These are phyloP conservation scores for Meteorus cinctellus DNA, from an alignment of 2,888 invertebrate genomes.

Conservation along the genomic window DNA sequence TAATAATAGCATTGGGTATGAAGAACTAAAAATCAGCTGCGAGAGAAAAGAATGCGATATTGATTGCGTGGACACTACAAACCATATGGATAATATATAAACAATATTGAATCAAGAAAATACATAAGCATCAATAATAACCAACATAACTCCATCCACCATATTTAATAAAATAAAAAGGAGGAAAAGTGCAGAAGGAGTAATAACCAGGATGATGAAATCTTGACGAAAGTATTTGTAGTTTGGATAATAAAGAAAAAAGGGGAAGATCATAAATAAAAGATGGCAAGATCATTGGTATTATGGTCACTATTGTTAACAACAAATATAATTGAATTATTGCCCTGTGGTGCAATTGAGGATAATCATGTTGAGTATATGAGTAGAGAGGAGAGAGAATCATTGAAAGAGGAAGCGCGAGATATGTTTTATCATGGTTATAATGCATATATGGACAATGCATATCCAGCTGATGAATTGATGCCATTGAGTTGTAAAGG, in stretches of 20 bases:
- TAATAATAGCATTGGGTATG: background rate
- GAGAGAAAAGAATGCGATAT: background rate
- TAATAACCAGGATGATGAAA: conserved; percentile 33
- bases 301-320: conserved; percentile 54
- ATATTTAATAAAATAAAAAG: background rate
- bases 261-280: conserved; percentile 44
- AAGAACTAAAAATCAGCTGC: background rate
- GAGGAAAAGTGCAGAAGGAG: background rate
- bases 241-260: conserved; percentile 40
- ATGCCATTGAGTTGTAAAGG: conserved; percentile 98
- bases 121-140: background rate
- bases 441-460: conserved; percentile 95
- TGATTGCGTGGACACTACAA: background rate
- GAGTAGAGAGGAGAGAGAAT: conserved; percentile 79
- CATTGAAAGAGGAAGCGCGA: conserved; percentile 82
- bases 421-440: conserved; percentile 99
- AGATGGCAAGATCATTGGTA: conserved; percentile 61
- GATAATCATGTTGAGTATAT: conserved; percentile 73
- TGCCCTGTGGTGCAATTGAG: conserved; percentile 56
- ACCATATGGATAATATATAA: conserved; percentile 9
- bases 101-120: background rate
- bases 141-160: background rate
- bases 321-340: conserved; percentile 5
- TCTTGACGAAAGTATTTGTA: conserved; percentile 66
- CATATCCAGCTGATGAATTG: conserved; percentile 98